These are phyloP conservation scores for Sceliomorpha sp. DNA, from an alignment of 2,888 invertebrate genomes.

Conservation along the genomic window DNA sequence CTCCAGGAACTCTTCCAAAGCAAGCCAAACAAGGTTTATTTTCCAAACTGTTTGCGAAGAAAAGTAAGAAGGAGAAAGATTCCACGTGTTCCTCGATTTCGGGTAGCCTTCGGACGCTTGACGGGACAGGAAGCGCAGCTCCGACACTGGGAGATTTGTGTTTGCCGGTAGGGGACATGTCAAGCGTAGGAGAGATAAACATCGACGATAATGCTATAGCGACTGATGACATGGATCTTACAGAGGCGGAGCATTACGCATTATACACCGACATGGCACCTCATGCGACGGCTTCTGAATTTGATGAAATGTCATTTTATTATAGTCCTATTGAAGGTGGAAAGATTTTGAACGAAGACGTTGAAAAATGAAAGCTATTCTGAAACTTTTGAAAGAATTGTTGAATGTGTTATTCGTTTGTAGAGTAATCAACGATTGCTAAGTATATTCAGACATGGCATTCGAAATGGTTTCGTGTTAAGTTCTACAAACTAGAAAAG, in stretches of 20 bases:
- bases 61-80: conserved; percentile 81
- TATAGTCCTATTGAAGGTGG: conserved; percentile 91
- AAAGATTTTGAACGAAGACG: conserved; percentile 85
- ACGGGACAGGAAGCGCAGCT: conserved; percentile 47
- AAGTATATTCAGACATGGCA: no score
- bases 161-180: conserved; percentile 62
- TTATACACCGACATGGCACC: conserved; percentile 93
- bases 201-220: conserved; percentile 70
- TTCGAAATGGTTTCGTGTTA: no score
- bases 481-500: no score
- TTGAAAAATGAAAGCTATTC: no score
- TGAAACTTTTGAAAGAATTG: conserved; percentile 63
- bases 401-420: no score
- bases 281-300: conserved; percentile 92
- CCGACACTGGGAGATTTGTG: conserved; percentile 31
- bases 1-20: conserved; percentile 81
- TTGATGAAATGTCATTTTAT: conserved; percentile 93
- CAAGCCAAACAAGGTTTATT: conserved; percentile 85
- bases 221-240: conserved; percentile 84
- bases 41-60: conserved; percentile 84
- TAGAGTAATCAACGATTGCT: no score
- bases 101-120: conserved; percentile 58
- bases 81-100: conserved; percentile 25
- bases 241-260: conserved; percentile 94
- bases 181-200: conserved; percentile 63